Evolutionary conservation across 2,888 invertebrate species (phyloP).

Genomic region (Pristionchus exspectatus): DNA sequence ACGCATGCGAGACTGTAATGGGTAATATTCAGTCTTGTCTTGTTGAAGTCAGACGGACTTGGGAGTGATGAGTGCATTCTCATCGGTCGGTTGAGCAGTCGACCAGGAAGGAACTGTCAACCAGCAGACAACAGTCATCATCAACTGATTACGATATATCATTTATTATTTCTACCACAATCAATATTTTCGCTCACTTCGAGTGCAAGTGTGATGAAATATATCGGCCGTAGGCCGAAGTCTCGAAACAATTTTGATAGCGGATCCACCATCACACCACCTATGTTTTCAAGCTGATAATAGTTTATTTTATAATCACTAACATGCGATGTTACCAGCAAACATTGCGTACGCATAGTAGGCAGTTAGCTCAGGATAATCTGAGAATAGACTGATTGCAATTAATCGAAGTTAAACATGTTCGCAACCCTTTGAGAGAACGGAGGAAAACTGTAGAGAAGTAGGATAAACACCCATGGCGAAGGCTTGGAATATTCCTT

Average conservation of each 20-base stretch:
- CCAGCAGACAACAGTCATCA: neutral
- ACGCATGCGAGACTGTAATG: neutral
- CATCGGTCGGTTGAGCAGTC: neutral
- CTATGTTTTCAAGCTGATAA: neutral
- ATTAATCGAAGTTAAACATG: neutral
- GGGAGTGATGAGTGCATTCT: neutral
- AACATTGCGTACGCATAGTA: constrained; percentile 25
- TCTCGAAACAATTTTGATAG: neutral
- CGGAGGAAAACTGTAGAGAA: neutral
- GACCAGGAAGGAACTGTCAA: neutral
- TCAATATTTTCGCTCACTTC: neutral
- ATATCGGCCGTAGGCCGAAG: constrained; percentile 12
- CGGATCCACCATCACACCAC: neutral
- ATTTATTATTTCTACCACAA: too few species aligned
- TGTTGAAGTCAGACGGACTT: too few species aligned
- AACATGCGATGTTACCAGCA: neutral
- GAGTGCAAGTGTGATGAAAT: neutral
- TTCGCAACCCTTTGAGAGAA: neutral
- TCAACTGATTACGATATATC: neutral
- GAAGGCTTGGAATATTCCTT: neutral
- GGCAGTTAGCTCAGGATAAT: neutral
- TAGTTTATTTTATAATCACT: neutral
- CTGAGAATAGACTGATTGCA: neutral
- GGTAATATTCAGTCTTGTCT: neutral
- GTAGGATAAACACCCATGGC: neutral